Percentiles rank a stretch among this genome's conserved stretches.
Evolutionary conservation across 2,888 invertebrate species (phyloP).

Genomic region (Troilus luridus): DNA sequence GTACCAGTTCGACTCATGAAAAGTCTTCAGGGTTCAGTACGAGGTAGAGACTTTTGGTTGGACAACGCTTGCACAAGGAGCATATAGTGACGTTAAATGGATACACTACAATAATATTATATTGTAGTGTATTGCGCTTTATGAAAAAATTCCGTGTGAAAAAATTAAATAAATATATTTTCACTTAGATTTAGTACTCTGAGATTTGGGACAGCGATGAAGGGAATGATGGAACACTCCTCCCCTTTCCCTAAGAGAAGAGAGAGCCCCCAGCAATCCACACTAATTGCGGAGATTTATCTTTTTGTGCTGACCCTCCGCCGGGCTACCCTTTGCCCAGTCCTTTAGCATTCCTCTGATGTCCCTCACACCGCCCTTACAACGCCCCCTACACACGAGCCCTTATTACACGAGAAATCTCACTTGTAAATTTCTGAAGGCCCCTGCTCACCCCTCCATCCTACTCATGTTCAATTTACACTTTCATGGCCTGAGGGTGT

Average conservation of each 20-base stretch:
- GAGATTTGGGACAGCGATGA: not conserved
- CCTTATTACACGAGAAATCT: conserved; percentile 52
- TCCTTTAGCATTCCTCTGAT: conserved; percentile 52
- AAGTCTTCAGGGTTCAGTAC: too few species aligned
- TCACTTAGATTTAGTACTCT: not conserved
- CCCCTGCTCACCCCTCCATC: not conserved
- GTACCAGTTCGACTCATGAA: too few species aligned
- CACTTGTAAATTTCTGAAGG: conserved; percentile 56
- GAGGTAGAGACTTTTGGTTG: too few species aligned
- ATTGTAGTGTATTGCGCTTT: too few species aligned
- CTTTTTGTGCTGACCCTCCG: conserved; percentile 59
- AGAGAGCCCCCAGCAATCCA: conserved; percentile 4
- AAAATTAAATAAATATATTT: too few species aligned
- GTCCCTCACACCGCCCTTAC: not conserved
- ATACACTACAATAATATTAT: too few species aligned
- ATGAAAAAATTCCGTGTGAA: too few species aligned
- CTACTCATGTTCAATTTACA: conserved; percentile 7
- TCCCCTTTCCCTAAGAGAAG: not conserved
- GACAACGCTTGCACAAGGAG: too few species aligned
- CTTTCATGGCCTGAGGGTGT: conserved; percentile 26
- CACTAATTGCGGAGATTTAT: conserved; percentile 61
- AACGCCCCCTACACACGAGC: not conserved
- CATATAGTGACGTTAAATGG: too few species aligned
- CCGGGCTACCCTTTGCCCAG: not conserved
- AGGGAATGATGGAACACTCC: not conserved